Conservation (phyloP, 2,113 vertebrate species). For the Bos javanicus region DNA sequence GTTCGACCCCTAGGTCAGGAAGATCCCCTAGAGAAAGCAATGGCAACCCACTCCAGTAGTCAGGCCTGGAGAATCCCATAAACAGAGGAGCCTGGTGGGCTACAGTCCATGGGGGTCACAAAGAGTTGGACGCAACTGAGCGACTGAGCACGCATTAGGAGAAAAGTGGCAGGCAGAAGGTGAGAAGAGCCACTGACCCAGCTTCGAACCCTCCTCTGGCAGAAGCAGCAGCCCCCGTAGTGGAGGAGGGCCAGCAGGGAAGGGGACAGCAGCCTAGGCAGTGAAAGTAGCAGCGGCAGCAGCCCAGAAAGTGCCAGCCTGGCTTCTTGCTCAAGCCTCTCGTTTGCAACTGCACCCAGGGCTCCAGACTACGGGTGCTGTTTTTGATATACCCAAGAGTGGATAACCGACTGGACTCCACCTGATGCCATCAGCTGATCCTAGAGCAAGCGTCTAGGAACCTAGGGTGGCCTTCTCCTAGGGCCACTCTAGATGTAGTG, state of each 20-base stretch:
- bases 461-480: neutral
- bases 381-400: neutral
- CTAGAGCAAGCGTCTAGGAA: neutral
- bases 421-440: neutral
- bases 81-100: neutral
- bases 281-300: neutral
- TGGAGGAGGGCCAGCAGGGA: neutral
- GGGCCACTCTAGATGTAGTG: neutral
- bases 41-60: neutral
- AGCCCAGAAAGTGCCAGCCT: neutral
- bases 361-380: neutral
- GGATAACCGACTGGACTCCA: neutral
- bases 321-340: neutral
- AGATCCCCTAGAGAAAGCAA: neutral
- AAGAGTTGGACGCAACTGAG: neutral
- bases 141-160: fast-evolving
- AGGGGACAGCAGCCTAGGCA: neutral
- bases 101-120: neutral
- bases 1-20: neutral
- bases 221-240: neutral
- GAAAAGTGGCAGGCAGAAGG: neutral
- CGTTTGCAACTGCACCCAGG: neutral
- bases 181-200: neutral
- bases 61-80: neutral
- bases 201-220: neutral